Base-by-base conservation (phyloP, 2,888 invertebrate genomes). In the Cerastoderma edule region DNA sequence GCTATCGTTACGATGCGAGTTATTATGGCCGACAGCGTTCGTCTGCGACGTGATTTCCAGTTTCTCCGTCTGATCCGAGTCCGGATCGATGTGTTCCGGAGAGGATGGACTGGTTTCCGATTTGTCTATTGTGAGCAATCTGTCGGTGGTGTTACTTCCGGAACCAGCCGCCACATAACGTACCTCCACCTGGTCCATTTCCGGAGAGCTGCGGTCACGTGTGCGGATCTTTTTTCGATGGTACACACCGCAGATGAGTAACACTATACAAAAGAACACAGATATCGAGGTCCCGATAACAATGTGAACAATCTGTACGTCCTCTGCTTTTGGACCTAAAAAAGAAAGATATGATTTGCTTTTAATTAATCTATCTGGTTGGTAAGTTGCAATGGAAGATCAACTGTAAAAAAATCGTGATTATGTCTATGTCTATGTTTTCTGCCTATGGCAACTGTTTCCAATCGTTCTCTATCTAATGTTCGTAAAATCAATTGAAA, bases 261-360 rank as follows among this genome's bases (percentile, higher is more conserved):
- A 83, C 46, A 90, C 87, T 60, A 90, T 87, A 81, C 89, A 88
- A 83, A 90, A 89, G 81, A 90, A 90, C 50, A 89, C 89, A 30
- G 90, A 89, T 67, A 90, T 88, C 50, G 89, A 89, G n/a, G 89
- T 89, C 54, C 90, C 90, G 35, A 90, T 88, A 32, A 89, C 89
- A 46, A 90, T 89, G 78, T 90, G 90, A 66, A 90, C 83, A 56
- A 89, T 83, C 67, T 89, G 84, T 39, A 88, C 83, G 22, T 85
- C 84, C 6, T 86, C 86, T 56, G 83, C 80, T 39, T 80, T 83
- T 28, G 85, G 85, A 83, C 88, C 88, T 88, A 80, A 44, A 24
- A 75, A 63, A 32, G 4, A 60, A 19, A 44, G 10, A 19, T 44
- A 44, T 8, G 44, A 44, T 44, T 44, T 13, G 44, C 10, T 44